These are phyloP conservation scores for Seriola aureovittata DNA, from an alignment of 2,113 vertebrate species.

Conservation along the genomic window DNA sequence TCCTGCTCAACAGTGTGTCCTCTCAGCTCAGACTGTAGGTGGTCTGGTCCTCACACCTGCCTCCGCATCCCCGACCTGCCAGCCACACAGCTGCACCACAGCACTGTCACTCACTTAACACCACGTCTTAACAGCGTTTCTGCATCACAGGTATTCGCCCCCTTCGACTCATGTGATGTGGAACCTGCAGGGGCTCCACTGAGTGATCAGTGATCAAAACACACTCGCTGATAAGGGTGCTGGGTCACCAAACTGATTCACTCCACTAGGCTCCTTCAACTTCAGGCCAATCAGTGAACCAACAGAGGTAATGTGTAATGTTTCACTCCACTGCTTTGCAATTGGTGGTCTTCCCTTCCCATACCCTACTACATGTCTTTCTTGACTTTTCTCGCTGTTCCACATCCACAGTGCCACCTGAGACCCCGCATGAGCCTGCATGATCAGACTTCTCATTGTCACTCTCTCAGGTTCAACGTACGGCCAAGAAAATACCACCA, in stretches of 20 bases:
- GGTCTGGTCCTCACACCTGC: constrained; percentile 75
- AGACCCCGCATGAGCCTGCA: constrained; percentile 52
- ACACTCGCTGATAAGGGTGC: constrained; percentile 52
- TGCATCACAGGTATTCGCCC: constrained; percentile 60
- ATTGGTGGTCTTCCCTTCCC: constrained; percentile 38
- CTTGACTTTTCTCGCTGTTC: constrained; percentile 24
- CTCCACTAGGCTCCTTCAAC: constrained; percentile 22
- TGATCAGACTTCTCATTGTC: constrained; percentile 44
- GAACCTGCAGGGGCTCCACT: constrained; percentile 46
- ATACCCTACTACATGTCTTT: constrained; percentile 9
- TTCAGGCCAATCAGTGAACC: constrained; percentile 60
- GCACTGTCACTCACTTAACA: constrained; percentile 82
- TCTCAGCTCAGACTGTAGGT: constrained; percentile 63
- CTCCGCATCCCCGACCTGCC: constrained; percentile 39
- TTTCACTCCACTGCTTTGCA: constrained; percentile 62
- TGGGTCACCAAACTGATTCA: constrained; percentile 45
- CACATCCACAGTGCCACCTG: constrained; percentile 33
- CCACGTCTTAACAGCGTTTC: constrained; percentile 79
- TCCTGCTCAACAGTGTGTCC: constrained; percentile 35
- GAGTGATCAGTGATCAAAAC: constrained; percentile 67
- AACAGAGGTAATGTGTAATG: constrained; percentile 50
- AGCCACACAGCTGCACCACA: constrained; percentile 84
- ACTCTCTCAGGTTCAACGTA: constrained; percentile 45
- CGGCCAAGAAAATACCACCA: constrained; percentile 56
- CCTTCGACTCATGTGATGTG: constrained; percentile 41